Percentiles rank a stretch among this genome's conserved stretches.
Evolutionary conservation across 2,113 vertebrate species (phyloP).

Genomic region (Morone chrysops): DNA sequence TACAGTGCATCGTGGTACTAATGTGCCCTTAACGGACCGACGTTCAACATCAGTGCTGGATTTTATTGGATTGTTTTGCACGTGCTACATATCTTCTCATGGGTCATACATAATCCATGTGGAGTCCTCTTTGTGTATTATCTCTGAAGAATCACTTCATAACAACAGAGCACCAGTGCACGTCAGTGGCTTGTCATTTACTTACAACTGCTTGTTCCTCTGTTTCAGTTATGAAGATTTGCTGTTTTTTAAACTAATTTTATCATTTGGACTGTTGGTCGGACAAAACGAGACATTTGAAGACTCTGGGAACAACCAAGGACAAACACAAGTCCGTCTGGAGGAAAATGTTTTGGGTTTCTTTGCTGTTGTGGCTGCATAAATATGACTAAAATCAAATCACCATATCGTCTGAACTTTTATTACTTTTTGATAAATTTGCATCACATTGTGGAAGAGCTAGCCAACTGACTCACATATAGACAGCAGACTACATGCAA

Average conservation of each 20-base stretch:
- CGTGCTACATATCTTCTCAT: conserved; percentile 10
- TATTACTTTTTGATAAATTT: no score
- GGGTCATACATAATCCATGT: conserved; percentile 50
- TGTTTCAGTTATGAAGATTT: neutral
- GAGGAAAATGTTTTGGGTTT: no score
- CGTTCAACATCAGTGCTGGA: conserved; percentile 25
- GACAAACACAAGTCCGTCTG: no score
- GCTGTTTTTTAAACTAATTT: no score
- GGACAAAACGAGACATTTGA: neutral
- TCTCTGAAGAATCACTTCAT: conserved; percentile 6
- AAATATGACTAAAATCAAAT: no score
- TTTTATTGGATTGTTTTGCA: conserved; percentile 17
- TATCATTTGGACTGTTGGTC: neutral
- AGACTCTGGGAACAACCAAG: neutral
- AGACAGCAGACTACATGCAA: no score
- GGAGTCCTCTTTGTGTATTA: conserved; percentile 13
- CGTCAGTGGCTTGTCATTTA: neutral
- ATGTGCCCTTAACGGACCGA: conserved; percentile 38
- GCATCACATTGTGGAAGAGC: no score
- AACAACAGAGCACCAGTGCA: neutral
- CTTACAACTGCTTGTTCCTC: neutral
- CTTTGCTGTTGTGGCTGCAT: no score
- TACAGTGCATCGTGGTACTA: conserved; percentile 17
- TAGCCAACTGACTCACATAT: no score
- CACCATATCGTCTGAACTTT: no score